These are phyloP conservation scores for Perizoma affinitatum DNA, from an alignment of 2,888 invertebrate species.

Conservation along the genomic window DNA sequence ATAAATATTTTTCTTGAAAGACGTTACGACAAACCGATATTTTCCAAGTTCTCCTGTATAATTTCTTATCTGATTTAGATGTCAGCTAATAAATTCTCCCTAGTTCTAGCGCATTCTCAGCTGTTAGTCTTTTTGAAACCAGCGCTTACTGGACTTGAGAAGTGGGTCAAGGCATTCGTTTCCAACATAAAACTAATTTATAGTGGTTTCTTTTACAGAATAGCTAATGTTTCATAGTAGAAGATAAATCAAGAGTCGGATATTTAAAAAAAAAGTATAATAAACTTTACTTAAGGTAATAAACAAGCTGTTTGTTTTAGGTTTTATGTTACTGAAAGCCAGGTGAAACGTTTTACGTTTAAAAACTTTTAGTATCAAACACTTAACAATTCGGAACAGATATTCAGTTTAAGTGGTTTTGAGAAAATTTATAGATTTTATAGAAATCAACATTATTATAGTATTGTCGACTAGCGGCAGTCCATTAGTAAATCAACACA, in stretches of 20 bases:
- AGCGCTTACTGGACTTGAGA: conserved; percentile 31
- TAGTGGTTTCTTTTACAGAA: conserved; percentile 40
- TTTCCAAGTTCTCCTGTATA: conserved; percentile 30
- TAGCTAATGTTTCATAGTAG: conserved; percentile 36
- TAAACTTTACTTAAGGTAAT: conserved; percentile 21
- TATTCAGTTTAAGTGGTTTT: too few relatives aligned
- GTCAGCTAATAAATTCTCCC: conserved; percentile 37
- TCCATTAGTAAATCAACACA: too few relatives aligned
- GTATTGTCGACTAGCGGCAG: too few relatives aligned
- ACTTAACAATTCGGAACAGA: background rate
- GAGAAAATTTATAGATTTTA: too few relatives aligned
- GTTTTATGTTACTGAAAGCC: conserved; percentile 13
- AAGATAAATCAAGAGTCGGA: conserved; percentile 35
- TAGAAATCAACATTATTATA: too few relatives aligned
- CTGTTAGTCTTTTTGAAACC: conserved; percentile 30
- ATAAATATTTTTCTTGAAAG: conserved; percentile 28
- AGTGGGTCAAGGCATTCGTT: conserved; percentile 39
- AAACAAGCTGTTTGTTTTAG: conserved; percentile 12
- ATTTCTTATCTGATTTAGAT: conserved; percentile 38
- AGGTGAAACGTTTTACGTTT: conserved; percentile 15
- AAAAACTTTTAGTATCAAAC: background rate
- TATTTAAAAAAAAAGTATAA: conserved; percentile 33
- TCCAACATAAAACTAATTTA: conserved; percentile 43
- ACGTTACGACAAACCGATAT: conserved; percentile 24
- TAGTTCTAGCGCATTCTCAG: conserved; percentile 23